Base-by-base conservation (phyloP, 2,797 vertebrate species). In the Glossophaga mutica region DNA sequence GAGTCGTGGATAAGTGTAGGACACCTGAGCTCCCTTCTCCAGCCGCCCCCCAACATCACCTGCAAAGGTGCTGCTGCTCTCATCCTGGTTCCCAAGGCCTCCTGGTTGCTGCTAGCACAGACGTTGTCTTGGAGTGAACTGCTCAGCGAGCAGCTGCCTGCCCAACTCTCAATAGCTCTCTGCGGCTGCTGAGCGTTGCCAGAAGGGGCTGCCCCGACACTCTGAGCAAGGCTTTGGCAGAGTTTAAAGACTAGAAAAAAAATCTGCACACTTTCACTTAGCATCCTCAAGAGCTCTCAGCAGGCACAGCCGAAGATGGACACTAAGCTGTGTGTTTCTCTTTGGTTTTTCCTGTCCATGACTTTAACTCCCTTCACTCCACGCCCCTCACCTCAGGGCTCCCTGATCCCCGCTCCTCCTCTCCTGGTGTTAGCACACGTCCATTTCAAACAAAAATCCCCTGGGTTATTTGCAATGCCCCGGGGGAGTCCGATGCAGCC, bases 181-280 rank as follows among this genome's bases (percentile, higher is more conserved):
- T 97, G 96, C 96, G 71, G 87, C 97, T 86, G 94, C 97, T 79
- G 65, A 97, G 42, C 96, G 65, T 93, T 98, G 98, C 98, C 98
- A 98, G 98, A 98, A 98, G 98, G 97, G 98, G 98, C 98, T 98
- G 98, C 98, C 96, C 98, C 94, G 96, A 97, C 90, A 97, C 97
- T 48, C 95, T 97, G 87, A 98, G 98, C 97, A 98, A 97, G 96
- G 97, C 92, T 98, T 95, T 98, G 98, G 98, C 98, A 94, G 94
- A 95, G 96, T 78, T 96, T 91, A 87, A 91, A 95, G 83, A 96
- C 93, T 74, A 46, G 62, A 68, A 70, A 97, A 93, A 96, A 93
- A 95, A 97, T 95, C 97, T 97, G 93, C 97, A 98, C 98, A 95
- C 98, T 94, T 98, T 96, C 98, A 97, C 97, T 96, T 55, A 87